Evolutionary conservation across 2,888 invertebrate genomes (phyloP), one percentile per base, ranked within the genome.

Genomic region (Coecobrya sp.): DNA sequence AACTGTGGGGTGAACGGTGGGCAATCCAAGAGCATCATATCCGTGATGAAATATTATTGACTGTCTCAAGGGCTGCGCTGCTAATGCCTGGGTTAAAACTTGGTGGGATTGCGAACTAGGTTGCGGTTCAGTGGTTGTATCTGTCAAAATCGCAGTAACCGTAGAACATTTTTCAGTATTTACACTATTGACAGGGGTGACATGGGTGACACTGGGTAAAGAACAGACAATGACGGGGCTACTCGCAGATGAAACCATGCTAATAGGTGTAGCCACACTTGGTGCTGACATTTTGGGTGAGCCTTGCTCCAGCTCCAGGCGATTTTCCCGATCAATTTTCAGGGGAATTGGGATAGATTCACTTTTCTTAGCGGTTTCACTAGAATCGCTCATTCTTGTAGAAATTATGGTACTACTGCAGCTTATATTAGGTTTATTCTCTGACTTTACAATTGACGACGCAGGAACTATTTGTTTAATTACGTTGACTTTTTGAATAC

Each of bases 41-140:
- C 89, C 89, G 19, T 89, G 89, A 42, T 93, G 93, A 8, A 92
- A 90, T 25, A 93, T 92, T 30, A 93, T 92, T 10, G 92, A 93
- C 68, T 93, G 92, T 62, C 92, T 90, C 42, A 91, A 30, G 7
- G 89, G 86, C 30, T 89, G 89, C 2, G 89, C 42, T 4, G 89
- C 42, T 4, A 89, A 52, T 10, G 82, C 84, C 22, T 84, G 89
- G 0, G 89, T 59, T 55, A 89, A 49, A 10, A 84, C 62, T 59
- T 84, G 89, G 42, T 84, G 89, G 0, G 55, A 27, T 16, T 65
- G 81, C n/a, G 76, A 19, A 25, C 42, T 59, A 22, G 36, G 42
- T 19, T 27, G 73, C 30, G 73, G 30, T 30, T 73, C 86, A 4
- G 86, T 19, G 3, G 36, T 36, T 42, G 19, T 19, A 22, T 8